Conservation (phyloP, 1,140 invertebrate species). For the Meloidogyne exigua region DNA sequence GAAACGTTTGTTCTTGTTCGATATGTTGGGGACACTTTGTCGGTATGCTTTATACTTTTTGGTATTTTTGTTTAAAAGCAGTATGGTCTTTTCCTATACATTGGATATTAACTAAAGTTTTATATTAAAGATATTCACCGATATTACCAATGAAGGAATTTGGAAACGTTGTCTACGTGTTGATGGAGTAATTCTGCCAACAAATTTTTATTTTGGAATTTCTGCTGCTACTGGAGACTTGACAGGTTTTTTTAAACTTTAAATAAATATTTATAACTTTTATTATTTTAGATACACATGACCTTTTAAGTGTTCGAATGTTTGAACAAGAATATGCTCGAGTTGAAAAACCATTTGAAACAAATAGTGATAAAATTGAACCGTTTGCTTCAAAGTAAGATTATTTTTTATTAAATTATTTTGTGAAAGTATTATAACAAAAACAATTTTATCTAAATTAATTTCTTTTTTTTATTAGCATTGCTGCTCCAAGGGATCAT, state of each 20-base stretch:
- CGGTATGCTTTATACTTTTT: conserved; percentile 67
- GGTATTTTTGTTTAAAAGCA: too few species aligned
- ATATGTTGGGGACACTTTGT: conserved; percentile 84
- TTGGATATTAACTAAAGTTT: too few species aligned
- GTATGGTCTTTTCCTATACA: too few species aligned
- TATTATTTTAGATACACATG: conserved; percentile 79
- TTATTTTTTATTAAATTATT: not conserved
- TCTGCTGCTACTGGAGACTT: conserved; percentile 93
- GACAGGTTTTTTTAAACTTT: conserved; percentile 65
- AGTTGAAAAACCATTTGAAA: conserved; percentile 51
- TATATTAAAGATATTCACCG: conserved; percentile 55
- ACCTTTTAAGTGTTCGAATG: conserved; percentile 77
- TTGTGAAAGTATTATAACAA: too few species aligned
- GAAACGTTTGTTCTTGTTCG: conserved; percentile 85
- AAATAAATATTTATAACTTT: conserved; percentile 36
- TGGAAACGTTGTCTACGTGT: conserved; percentile 93
- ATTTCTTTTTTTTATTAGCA: too few species aligned
- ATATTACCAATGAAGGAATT: conserved; percentile 77
- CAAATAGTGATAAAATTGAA: conserved; percentile 46
- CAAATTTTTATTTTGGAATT: conserved; percentile 89
- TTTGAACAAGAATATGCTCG: conserved; percentile 63
- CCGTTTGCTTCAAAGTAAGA: conserved; percentile 52
- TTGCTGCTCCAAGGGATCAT: conserved; percentile 61
- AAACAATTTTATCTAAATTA: too few species aligned
- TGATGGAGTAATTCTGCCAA: conserved; percentile 83